Evolutionary conservation across 2,797 vertebrate genomes (phyloP).

Genomic region (Potorous gilbertii): DNA sequence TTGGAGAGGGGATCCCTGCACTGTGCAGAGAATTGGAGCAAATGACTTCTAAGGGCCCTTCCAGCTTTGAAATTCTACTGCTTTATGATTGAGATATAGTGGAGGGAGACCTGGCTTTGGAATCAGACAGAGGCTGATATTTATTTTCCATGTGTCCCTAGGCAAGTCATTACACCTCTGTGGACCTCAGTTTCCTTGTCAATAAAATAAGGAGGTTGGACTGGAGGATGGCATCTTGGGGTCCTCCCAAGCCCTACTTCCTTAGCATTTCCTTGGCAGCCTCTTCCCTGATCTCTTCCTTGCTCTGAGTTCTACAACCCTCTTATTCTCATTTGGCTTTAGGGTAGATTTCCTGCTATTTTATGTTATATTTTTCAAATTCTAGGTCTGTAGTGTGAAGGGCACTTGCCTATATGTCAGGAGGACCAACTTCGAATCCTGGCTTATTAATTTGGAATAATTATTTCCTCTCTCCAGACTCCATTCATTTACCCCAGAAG

Average conservation of each 20-base stretch:
- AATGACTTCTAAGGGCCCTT: background rate
- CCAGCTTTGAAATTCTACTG: background rate
- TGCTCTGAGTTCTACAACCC: background rate
- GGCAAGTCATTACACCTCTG: background rate
- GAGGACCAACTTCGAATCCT: background rate
- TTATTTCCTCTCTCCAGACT: background rate
- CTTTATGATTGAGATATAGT: background rate
- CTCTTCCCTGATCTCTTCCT: background rate
- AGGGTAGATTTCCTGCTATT: background rate
- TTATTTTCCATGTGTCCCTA: background rate
- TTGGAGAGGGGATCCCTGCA: background rate
- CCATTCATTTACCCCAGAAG: background rate
- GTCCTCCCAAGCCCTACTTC: background rate
- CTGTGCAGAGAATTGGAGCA: background rate
- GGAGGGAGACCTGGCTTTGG: background rate
- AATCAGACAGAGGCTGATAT: background rate
- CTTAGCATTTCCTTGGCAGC: background rate
- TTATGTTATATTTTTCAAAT: background rate
- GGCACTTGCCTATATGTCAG: background rate
- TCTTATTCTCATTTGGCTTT: background rate
- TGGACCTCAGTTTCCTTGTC: background rate
- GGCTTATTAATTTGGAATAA: background rate
- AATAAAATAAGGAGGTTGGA: background rate
- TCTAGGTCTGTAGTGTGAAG: background rate
- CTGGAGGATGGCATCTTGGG: background rate